Base-by-base conservation (phyloP, 1,140 invertebrate species). In the Drosophila lini region DNA sequence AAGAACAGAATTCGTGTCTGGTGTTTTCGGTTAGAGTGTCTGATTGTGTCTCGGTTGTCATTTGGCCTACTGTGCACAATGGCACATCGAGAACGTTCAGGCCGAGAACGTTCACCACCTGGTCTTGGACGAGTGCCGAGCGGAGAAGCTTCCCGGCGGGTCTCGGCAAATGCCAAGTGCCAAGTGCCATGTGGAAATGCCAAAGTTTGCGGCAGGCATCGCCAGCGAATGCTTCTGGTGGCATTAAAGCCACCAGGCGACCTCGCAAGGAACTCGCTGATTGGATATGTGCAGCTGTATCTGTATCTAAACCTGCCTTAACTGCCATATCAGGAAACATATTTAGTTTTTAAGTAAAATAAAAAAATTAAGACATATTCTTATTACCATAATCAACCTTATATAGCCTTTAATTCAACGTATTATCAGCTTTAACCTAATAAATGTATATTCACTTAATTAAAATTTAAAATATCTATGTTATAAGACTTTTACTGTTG, bases 121-220 rank as follows among this genome's bases (percentile, higher is more conserved):
- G 41, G 56, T 50, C 41, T 8, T 34, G 25, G 25, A 8, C 47
- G 47, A 15, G 19, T 28, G 25, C 15, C 9, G n/a, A 7, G 10
- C 3, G 16, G 52, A 25, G 42, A 19, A 19, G 62, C 65, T 45
- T 60, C 58, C 61, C 59, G 58, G 41, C 65, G 58, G 78, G 16
- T 58, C 41, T 58, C 16, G 25, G n/a, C 47, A 84, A 81, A 83
- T 82, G 81, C 63, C 81, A 81, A 77, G 77, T 81, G 77, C 60
- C 73, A 82, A 77, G 44, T 63, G 52, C 42, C 50, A 71, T 57
- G 9, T 70, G 65, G 13, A 89, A 86, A 86, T 86, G 83, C 57
- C 84, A 86, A 89, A 86, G 83, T 83, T 86, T 47, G 67, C 47
- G 38, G 10, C 63, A 75, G 82, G 75, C 77, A 70, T 59, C 60